These are phyloP conservation scores for Fukomys damarensis DNA, from an alignment of 2,113 vertebrate genomes.

Conservation along the genomic window DNA sequence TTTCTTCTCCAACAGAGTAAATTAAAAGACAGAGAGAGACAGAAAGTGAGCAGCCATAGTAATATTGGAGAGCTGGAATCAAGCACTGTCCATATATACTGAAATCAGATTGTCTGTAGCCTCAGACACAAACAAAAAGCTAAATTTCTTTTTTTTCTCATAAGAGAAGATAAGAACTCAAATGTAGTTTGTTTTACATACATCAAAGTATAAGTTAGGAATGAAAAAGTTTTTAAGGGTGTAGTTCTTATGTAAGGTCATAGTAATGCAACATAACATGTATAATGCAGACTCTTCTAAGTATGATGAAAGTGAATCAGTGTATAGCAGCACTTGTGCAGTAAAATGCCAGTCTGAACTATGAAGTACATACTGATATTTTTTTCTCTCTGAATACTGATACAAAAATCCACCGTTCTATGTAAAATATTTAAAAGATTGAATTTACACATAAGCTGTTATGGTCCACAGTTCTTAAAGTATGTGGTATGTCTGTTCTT, in stretches of 20 bases:
- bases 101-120: constrained; percentile 5
- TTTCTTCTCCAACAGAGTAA: not conserved
- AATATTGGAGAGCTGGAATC: not conserved
- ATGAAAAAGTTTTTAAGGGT: not conserved
- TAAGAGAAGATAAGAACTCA: constrained; percentile 4
- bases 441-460: constrained; percentile 50
- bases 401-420: not conserved
- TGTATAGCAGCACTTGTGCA: not conserved
- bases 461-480: constrained; percentile 1
- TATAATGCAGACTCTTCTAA: not conserved
- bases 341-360: not conserved
- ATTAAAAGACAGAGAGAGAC: not conserved
- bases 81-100: not conserved
- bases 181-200: not conserved
- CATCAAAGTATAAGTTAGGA: not conserved
- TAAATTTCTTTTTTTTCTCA: not conserved
- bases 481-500: constrained; percentile 60
- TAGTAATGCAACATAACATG: not conserved
- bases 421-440: constrained; percentile 42
- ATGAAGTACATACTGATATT: not conserved
- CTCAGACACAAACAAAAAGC: constrained; percentile 9
- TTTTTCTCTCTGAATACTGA: not conserved
- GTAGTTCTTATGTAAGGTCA: not conserved
- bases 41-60: not conserved
- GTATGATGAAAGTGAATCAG: constrained; percentile 23